Percentiles rank a stretch among this genome's conserved stretches.
Conservation (phyloP, 2,113 vertebrate genomes). For the Pungitius pungitius region DNA sequence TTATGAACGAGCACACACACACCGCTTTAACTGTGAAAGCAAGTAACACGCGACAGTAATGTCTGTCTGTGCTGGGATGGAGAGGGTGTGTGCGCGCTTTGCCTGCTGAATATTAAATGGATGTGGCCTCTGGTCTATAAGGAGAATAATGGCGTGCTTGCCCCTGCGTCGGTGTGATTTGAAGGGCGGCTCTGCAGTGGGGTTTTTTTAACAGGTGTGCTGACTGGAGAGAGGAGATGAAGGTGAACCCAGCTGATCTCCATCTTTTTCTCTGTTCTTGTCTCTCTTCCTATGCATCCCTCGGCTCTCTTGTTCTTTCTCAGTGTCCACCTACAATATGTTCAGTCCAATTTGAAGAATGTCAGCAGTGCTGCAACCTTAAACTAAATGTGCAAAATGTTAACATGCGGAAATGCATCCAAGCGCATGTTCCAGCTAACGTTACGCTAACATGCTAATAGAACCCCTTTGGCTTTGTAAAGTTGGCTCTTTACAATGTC, state of each 20-base stretch:
- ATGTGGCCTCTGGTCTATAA: slow-evolving; percentile 35
- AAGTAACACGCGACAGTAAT: not conserved
- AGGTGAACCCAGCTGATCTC: slow-evolving; percentile 48
- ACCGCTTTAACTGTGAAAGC: not conserved
- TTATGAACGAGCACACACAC: too few relatives aligned
- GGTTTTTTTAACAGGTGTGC: slow-evolving; percentile 48
- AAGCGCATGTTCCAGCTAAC: not conserved
- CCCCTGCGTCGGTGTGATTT: too few relatives aligned
- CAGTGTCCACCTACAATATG: not conserved
- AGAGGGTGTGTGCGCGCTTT: slow-evolving; percentile 10
- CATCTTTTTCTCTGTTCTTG: not conserved
- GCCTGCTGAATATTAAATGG: slow-evolving; percentile 41
- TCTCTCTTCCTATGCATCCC: not conserved
- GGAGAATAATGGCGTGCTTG: slow-evolving; percentile 22
- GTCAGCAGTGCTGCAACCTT: too few relatives aligned
- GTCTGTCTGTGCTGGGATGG: slow-evolving; percentile 13
- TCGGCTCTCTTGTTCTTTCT: not conserved
- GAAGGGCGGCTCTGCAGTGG: slow-evolving; percentile 55
- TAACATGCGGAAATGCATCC: not conserved
- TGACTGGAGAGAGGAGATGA: slow-evolving; percentile 33
- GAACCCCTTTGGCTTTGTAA: not conserved
- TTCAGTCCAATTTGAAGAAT: not conserved
- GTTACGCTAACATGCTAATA: not conserved
- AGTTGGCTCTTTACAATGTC: too few relatives aligned
- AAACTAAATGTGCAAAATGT: too few relatives aligned